A percentile compares a stretch with the other conserved stretches of the same genome.
Conservation (phyloP, 1,140 invertebrate genomes). For the Drosophila burlai region DNA sequence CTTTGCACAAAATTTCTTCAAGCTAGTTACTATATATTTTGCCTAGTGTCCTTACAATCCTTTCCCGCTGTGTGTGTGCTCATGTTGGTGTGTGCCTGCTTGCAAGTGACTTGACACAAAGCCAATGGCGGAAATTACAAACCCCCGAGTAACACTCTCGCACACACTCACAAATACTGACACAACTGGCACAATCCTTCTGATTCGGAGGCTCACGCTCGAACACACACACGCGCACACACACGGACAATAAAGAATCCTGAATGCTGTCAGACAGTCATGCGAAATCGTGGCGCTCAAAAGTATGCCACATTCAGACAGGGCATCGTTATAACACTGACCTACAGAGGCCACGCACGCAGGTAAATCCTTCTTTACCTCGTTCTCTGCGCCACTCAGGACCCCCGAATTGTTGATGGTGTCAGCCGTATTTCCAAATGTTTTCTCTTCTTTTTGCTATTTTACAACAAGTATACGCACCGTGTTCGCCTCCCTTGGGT, state of each 20-base stretch:
- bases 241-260: constrained; percentile 23
- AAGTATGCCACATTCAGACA: constrained; percentile 68
- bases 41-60: not conserved
- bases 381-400: not conserved
- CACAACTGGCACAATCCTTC: constrained; percentile 4
- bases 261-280: constrained; percentile 64
- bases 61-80: constrained; percentile 5
- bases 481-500: constrained; percentile 35
- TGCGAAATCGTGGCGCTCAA: constrained; percentile 44
- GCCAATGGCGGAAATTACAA: constrained; percentile 72
- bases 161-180: constrained; percentile 18
- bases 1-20: not conserved
- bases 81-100: constrained; percentile 12
- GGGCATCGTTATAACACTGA: constrained; percentile 73
- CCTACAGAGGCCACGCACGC: constrained; percentile 65
- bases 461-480: constrained; percentile 37
- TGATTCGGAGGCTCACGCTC: constrained; percentile 12
- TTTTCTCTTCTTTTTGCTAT: constrained; percentile 2
- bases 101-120: constrained; percentile 77
- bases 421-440: constrained; percentile 8
- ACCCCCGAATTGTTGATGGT: constrained; percentile 24
- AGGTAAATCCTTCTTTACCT: constrained; percentile 33
- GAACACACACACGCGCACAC: not conserved
- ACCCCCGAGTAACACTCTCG: constrained; percentile 30
- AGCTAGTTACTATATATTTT: not conserved